Evolutionary conservation across 2,113 vertebrate genomes (phyloP), one percentile per base, ranked within the genome.

Genomic region (Petaurus breviceps): DNA sequence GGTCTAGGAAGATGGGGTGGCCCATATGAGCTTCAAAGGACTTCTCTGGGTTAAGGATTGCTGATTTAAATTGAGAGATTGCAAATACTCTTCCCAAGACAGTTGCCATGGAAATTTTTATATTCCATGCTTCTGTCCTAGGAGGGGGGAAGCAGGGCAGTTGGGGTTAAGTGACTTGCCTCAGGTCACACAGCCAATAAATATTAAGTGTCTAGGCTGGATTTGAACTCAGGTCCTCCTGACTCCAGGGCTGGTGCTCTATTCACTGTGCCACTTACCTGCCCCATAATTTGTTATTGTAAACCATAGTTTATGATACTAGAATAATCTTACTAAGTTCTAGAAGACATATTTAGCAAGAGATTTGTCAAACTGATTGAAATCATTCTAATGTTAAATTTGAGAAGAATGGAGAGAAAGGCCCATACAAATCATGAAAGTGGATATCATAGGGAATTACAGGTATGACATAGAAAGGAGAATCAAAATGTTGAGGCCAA

Each of bases 111-210:
- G 93, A 89, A 90, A 47, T 0, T 19, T 92, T 96, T 93, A 50
- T 3, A 91, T 92, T 94, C 77, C 14, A 22, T 49, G 55, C 95
- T n/a, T 95, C 55, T 92, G 77, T 94, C 89, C n/a, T 46, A 51
- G 54, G 28, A 89, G 89, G 52, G 47, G 47, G 47, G 4, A 49
- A 4, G 47, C 47, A 49, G 47, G 47, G 47, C 47, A 49, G 47
- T 49, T 49, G 47, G 47, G 47, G 47, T 49, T 49, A 49, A 4
- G 47, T 49, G 47, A 49, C 47, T 49, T 49, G 47, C 47, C 47
- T 4, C 2, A 49, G 47, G 47, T 49, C 47, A 49, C 47, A 49
- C 47, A 49, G 47, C 47, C 4, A 49, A 49, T 49, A 49, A 2
- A 49, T 49, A 49, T 49, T 49, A 49, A 49, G 47, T 49, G 47